A percentile compares a stretch with the other conserved stretches of the same genome.
phyloP scores from a whole-genome alignment of 1,140 invertebrate species.

The Panagrolaimus sp. region DNA sequence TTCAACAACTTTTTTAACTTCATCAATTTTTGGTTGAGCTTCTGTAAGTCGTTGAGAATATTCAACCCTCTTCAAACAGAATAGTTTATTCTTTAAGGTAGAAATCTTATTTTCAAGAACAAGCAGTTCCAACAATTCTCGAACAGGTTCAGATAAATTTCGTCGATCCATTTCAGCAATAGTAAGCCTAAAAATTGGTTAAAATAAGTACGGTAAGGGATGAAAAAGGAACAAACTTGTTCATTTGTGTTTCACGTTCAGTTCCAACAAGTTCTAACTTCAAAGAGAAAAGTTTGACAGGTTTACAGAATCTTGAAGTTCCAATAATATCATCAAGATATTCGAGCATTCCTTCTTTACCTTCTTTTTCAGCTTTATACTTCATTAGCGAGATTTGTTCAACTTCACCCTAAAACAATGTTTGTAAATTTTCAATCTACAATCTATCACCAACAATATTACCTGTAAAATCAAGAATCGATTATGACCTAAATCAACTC shows the following conservation, averaged over 20 bases:
- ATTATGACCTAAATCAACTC: constrained; percentile 93
- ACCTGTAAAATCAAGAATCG: constrained; percentile 94
- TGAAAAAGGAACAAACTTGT: background rate
- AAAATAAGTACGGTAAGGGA: background rate
- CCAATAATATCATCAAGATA: constrained; percentile 98
- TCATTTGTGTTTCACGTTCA: constrained; percentile 27
- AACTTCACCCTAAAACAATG: constrained; percentile 79
- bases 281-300: constrained; percentile 71
- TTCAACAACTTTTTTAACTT: constrained; percentile 8
- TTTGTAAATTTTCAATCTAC: constrained; percentile 60
- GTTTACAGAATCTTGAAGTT: constrained; percentile 73
- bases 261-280: constrained; percentile 29
- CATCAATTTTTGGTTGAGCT: constrained; percentile 22
- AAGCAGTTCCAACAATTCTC: constrained; percentile 32
- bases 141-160: constrained; percentile 24
- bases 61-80: constrained; percentile 18
- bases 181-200: background rate
- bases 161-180: constrained; percentile 11
- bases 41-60: constrained; percentile 7
- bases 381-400: constrained; percentile 99
- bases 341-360: constrained; percentile 83
- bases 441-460: constrained; percentile 19
- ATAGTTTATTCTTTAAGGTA: constrained; percentile 37
- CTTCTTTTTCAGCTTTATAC: constrained; percentile 73
- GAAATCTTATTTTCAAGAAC: constrained; percentile 47